These are phyloP conservation scores for Xestobium rufovillosum DNA, from an alignment of 2,888 invertebrate genomes.

Conservation along the genomic window DNA sequence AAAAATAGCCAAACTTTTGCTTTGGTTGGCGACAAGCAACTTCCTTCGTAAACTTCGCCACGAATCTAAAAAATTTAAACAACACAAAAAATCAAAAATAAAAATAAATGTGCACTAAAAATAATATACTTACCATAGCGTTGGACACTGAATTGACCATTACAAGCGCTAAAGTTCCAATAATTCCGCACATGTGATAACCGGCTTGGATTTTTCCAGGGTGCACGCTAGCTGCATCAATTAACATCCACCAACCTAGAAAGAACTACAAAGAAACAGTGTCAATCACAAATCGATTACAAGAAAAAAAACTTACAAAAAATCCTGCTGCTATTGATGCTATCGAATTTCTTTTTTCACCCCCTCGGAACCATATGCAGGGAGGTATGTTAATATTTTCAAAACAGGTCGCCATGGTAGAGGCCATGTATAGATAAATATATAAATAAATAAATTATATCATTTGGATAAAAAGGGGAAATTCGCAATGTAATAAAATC, in stretches of 20 bases:
- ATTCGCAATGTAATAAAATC: too few species aligned
- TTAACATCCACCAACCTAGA: conserved; percentile 96
- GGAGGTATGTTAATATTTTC: conserved; percentile 68
- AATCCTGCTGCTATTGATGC: conserved; percentile 80
- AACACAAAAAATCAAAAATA: too few species aligned
- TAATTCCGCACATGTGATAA: conserved; percentile 88
- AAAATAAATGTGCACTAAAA: too few species aligned
- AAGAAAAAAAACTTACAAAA: conserved; percentile 56
- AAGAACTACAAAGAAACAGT: conserved; percentile 66
- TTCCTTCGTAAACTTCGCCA: conserved; percentile 75
- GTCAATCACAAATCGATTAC: conserved; percentile 13
- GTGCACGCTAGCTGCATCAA: conserved; percentile 83
- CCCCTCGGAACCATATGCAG: conserved; percentile 79
- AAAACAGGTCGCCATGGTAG: conserved; percentile 38
- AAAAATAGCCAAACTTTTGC: conserved; percentile 91
- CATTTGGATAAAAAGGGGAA: too few species aligned
- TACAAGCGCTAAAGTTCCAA: conserved; percentile 88
- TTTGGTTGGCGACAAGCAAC: conserved; percentile 80
- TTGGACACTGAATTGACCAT: conserved; percentile 98
- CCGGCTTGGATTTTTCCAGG: conserved; percentile 61
- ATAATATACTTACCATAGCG: conserved; percentile 58
- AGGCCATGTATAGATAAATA: too few species aligned
- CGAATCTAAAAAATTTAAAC: conserved; percentile 61
- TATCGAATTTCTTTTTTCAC: conserved; percentile 78
- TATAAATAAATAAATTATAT: too few species aligned